Conservation (phyloP, 2,113 vertebrate genomes). For the Lota lota region DNA sequence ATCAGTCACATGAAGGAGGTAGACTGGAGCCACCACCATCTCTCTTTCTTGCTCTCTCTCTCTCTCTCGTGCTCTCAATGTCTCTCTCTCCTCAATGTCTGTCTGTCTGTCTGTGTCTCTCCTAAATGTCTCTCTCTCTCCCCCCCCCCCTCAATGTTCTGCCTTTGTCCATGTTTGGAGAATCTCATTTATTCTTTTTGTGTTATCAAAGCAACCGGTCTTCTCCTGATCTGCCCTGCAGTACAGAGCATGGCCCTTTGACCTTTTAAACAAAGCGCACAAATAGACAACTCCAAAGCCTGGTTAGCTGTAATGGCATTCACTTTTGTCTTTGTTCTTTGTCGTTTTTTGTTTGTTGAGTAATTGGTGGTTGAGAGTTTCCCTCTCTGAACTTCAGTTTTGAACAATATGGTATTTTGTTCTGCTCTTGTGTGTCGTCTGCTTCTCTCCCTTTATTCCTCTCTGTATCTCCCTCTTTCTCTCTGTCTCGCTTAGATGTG, state of each 20-base stretch:
- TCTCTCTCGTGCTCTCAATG: background rate
- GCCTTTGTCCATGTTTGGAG: no score
- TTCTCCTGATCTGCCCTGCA: constrained; percentile 3
- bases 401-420: constrained; percentile 41
- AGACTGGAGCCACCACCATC: constrained; percentile 5
- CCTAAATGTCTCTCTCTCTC: no score
- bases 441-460: background rate
- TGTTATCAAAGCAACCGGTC: constrained; percentile 15
- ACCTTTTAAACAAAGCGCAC: background rate
- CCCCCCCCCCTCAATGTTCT: background rate
- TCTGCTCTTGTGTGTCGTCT: constrained; percentile 13
- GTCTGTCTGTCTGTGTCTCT: no score
- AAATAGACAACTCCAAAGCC: background rate
- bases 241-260: constrained; percentile 21
- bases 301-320: background rate
- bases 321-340: constrained; percentile 30
- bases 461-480: constrained; percentile 36
- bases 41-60: constrained; percentile 13
- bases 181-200: background rate
- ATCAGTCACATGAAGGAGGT: constrained; percentile 36
- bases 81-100: no score
- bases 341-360: constrained; percentile 23
- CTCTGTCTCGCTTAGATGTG: constrained; percentile 56
- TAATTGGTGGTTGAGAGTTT: constrained; percentile 39
- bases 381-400: constrained; percentile 29